phyloP scores from a whole-genome alignment of 2,797 vertebrate species.

The Tenualosa ilisha region DNA sequence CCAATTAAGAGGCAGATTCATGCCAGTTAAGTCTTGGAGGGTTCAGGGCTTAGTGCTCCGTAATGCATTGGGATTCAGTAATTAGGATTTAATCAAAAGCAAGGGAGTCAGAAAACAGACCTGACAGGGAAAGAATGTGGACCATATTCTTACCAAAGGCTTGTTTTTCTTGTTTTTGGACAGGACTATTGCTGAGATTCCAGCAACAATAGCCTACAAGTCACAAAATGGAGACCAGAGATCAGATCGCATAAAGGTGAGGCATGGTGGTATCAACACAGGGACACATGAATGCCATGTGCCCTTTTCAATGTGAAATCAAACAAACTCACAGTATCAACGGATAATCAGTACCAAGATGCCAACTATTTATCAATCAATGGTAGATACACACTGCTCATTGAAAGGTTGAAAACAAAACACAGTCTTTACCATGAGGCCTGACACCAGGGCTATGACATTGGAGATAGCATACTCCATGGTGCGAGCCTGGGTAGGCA shows the following conservation, averaged over 20 bases:
- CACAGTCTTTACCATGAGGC: conserved; percentile 77
- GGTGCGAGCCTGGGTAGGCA: conserved; percentile 57
- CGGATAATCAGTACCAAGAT: background rate
- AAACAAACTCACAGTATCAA: background rate
- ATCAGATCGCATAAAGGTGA: background rate
- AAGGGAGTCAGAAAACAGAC: background rate
- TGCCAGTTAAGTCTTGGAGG: too few species aligned
- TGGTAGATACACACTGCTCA: background rate
- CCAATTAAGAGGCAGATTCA: too few species aligned
- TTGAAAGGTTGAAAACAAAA: background rate
- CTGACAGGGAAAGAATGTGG: background rate
- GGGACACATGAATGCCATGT: background rate
- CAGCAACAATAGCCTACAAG: conserved; percentile 70
- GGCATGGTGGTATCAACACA: background rate
- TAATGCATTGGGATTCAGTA: too few species aligned
- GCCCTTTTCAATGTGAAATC: background rate
- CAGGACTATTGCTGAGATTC: conserved; percentile 81
- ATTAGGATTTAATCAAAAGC: background rate
- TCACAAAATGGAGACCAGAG: background rate
- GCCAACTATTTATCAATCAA: background rate
- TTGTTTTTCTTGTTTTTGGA: conserved; percentile 80
- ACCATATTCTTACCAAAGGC: conserved; percentile 72
- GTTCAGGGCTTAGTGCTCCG: too few species aligned
- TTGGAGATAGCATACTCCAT: conserved; percentile 81
- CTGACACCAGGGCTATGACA: conserved; percentile 75